These are phyloP conservation scores for Semotilus atromaculatus DNA, from an alignment of 2,797 vertebrate species.

Conservation along the genomic window DNA sequence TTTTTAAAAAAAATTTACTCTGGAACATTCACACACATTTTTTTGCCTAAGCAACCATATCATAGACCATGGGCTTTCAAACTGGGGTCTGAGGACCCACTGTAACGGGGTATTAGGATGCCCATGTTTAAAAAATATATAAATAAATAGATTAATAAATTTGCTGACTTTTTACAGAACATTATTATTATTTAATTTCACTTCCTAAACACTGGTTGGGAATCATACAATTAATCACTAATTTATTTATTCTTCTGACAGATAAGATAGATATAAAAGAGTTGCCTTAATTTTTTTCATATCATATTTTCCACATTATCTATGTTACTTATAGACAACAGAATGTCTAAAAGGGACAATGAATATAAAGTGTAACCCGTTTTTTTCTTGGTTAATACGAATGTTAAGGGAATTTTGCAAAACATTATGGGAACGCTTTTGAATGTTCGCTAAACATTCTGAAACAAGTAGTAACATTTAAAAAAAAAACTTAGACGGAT, in stretches of 20 bases:
- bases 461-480: too few relatives aligned
- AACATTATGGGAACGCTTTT: too few relatives aligned
- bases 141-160: not conserved
- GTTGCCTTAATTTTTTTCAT: not conserved
- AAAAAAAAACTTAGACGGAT: too few relatives aligned
- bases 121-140: not conserved
- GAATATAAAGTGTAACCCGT: too few relatives aligned
- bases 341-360: too few relatives aligned
- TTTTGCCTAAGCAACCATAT: not conserved
- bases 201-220: not conserved
- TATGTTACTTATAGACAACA: too few relatives aligned
- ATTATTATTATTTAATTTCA: not conserved
- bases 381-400: too few relatives aligned
- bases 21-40: not conserved
- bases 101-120: not conserved
- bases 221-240: not conserved
- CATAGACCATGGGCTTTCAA: not conserved
- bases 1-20: not conserved
- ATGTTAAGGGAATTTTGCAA: too few relatives aligned
- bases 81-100: not conserved
- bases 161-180: not conserved
- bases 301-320: not conserved
- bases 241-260: not conserved
- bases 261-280: not conserved
- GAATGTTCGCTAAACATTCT: too few relatives aligned